These are phyloP conservation scores for Sternarchorhynchus goeldii DNA, from an alignment of 2,797 vertebrate genomes.

Conservation along the genomic window DNA sequence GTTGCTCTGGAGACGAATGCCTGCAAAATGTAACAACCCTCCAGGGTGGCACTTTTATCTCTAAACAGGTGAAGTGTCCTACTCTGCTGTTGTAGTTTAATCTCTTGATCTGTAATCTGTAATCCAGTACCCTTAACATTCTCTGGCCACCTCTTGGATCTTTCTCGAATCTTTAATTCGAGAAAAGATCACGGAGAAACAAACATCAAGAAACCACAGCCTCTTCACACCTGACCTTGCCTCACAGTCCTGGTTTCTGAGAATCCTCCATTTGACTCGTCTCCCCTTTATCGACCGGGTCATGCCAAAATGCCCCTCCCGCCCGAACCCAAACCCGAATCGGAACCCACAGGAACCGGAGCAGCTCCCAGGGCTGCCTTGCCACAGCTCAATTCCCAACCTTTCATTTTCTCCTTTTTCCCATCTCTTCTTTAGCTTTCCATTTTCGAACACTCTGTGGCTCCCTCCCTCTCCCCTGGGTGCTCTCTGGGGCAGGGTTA, in stretches of 20 bases:
- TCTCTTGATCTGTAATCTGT: slow-evolving; percentile 55
- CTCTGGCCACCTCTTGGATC: slow-evolving; percentile 3
- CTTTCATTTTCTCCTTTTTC: neutral
- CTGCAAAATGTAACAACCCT: slow-evolving; percentile 10
- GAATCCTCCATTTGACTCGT: neutral
- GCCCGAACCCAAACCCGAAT: neutral
- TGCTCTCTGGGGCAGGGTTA: slow-evolving; percentile 10
- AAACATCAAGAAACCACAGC: neutral
- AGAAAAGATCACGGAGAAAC: neutral
- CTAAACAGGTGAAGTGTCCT: slow-evolving; percentile 36
- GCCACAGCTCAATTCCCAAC: slow-evolving; percentile 15
- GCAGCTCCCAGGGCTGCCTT: neutral
- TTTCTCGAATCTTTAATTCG: too few species aligned
- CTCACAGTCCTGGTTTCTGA: neutral
- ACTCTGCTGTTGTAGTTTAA: slow-evolving; percentile 47
- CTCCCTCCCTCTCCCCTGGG: slow-evolving; percentile 13
- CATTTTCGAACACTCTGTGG: neutral
- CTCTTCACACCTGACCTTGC: neutral
- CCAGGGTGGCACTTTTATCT: slow-evolving; percentile 17
- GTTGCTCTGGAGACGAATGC: slow-evolving; percentile 1
- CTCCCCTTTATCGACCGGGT: neutral
- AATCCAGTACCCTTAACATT: slow-evolving; percentile 18
- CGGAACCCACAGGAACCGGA: neutral
- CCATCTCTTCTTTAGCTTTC: neutral
- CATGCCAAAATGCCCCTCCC: neutral